Conservation (phyloP, 2,888 invertebrate genomes). For the Coleophora deauratella region DNA sequence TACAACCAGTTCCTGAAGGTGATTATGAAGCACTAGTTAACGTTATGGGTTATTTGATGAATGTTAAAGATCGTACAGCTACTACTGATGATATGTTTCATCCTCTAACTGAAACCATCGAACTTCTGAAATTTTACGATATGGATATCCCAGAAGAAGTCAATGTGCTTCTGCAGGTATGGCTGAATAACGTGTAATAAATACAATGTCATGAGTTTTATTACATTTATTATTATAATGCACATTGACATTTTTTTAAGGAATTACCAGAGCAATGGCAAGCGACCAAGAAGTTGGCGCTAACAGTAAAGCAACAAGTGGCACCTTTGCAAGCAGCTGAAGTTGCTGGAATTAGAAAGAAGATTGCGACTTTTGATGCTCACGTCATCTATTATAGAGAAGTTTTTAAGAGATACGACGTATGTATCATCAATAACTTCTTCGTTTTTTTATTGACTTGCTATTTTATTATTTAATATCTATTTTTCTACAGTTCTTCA, state of each 20-base stretch:
- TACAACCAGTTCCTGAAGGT: slow-evolving; percentile 87
- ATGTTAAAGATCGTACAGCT: slow-evolving; percentile 91
- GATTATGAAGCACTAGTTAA: slow-evolving; percentile 91
- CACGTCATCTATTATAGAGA: slow-evolving; percentile 90
- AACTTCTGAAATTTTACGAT: slow-evolving; percentile 93
- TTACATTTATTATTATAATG: background rate
- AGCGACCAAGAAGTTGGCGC: slow-evolving; percentile 92
- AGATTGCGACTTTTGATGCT: slow-evolving; percentile 88
- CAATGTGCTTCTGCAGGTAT: slow-evolving; percentile 87
- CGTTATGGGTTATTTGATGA: slow-evolving; percentile 94
- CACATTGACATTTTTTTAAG: slow-evolving; percentile 40
- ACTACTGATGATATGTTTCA: slow-evolving; percentile 97
- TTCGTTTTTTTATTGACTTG: background rate
- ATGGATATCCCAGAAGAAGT: slow-evolving; percentile 98
- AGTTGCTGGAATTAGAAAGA: slow-evolving; percentile 91
- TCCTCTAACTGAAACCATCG: slow-evolving; percentile 93
- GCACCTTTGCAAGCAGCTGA: slow-evolving; percentile 96
- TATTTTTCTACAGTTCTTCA: slow-evolving; percentile 71
- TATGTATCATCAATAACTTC: slow-evolving; percentile 16
- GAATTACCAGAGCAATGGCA: slow-evolving; percentile 98
- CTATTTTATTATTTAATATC: background rate
- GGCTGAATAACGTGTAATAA: background rate
- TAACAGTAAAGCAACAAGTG: slow-evolving; percentile 94
- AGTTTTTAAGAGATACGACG: slow-evolving; percentile 84
- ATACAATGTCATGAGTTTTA: no score